phyloP scores from a whole-genome alignment of 2,113 vertebrate genomes.

The Ibidorhyncha struthersii region DNA sequence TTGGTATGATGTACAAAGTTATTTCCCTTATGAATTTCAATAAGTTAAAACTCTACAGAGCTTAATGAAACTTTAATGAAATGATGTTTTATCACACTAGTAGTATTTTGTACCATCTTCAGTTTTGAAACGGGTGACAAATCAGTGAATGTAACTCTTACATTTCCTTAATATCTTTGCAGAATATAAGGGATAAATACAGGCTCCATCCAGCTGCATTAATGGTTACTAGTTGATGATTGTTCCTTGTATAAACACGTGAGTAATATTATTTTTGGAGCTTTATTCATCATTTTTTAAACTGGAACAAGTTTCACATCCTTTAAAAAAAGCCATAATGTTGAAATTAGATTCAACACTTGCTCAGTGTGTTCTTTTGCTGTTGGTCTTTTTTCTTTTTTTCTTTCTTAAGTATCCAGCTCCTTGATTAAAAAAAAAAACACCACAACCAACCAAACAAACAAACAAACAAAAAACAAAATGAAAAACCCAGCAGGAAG shows the following conservation, averaged over 20 bases:
- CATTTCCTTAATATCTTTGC: background rate
- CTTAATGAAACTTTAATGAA: constrained; percentile 30
- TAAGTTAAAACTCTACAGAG: background rate
- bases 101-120: background rate
- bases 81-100: background rate
- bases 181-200: background rate
- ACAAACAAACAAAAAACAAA: background rate
- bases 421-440: background rate
- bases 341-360: background rate
- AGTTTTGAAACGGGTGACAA: background rate
- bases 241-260: background rate
- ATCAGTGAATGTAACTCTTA: background rate
- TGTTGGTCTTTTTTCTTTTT: background rate
- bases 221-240: background rate
- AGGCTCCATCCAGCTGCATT: background rate
- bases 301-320: background rate
- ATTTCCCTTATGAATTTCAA: constrained; percentile 1
- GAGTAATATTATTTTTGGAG: background rate
- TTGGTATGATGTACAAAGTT: background rate
- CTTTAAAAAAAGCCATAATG: background rate
- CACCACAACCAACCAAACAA: background rate
- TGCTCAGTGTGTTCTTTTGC: background rate
- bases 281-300: background rate
- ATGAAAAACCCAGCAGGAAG: background rate
- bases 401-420: background rate